Conservation (phyloP, 2,113 vertebrate species). For the Calonectris borealis region DNA sequence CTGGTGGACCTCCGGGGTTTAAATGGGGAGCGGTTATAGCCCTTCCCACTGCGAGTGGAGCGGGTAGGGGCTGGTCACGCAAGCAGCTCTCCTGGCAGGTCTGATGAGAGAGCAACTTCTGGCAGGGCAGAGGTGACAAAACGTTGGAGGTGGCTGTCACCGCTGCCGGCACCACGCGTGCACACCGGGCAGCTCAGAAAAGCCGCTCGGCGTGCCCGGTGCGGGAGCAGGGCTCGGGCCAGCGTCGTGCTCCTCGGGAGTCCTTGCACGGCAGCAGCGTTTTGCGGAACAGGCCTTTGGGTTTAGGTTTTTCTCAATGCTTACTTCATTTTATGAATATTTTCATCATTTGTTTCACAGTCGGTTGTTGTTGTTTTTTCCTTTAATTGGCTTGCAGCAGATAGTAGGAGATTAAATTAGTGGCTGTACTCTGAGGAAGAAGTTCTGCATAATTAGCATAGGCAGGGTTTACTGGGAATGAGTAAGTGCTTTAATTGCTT, state of each 20-base stretch:
- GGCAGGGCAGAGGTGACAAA: not conserved
- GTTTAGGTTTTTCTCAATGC: not conserved
- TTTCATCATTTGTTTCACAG: not conserved
- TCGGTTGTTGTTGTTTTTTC: not conserved
- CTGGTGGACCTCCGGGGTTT: not conserved
- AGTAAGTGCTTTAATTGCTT: not conserved
- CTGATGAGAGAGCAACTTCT: too few relatives aligned
- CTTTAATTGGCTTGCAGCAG: not conserved
- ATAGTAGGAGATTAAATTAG: not conserved
- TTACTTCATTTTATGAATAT: not conserved
- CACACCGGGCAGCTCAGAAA: accelerated
- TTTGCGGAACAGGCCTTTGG: not conserved
- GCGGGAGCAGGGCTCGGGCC: accelerated
- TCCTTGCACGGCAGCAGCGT: accelerated
- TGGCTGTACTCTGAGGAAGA: not conserved
- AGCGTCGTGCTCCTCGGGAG: accelerated
- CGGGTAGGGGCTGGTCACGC: not conserved
- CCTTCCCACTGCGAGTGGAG: not conserved
- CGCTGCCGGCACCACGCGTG: accelerated
- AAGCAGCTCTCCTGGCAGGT: not conserved
- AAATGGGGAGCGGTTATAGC: not conserved
- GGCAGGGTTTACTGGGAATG: not conserved
- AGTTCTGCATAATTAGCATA: not conserved
- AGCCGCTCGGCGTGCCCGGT: accelerated
- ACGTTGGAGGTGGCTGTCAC: too few relatives aligned